These are phyloP conservation scores for Drosophila meridionalis DNA, from an alignment of 2,888 invertebrate genomes.

Conservation along the genomic window DNA sequence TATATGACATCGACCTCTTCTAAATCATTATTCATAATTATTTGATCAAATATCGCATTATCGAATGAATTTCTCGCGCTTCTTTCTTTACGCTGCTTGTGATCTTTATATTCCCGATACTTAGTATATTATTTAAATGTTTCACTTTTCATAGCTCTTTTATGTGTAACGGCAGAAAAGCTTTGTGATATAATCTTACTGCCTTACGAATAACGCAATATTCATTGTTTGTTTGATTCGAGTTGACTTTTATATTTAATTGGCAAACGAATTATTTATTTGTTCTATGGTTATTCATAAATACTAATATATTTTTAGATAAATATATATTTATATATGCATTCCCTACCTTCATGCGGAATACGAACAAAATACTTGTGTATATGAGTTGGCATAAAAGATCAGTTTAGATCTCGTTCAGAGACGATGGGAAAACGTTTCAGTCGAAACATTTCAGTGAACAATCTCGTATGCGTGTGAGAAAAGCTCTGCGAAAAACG, in stretches of 20 bases:
- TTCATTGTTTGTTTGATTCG: neutral
- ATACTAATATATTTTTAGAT: conserved; percentile 4
- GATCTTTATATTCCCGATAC: no score
- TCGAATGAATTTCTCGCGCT: no score
- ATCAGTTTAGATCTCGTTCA: conserved; percentile 22
- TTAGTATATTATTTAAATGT: no score
- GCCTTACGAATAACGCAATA: neutral
- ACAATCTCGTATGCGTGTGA: conserved; percentile 44
- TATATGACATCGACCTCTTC: no score
- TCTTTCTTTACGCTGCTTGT: no score
- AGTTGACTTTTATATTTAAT: neutral
- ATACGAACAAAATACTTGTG: conserved; percentile 11
- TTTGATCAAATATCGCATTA: no score
- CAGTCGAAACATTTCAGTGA: conserved; percentile 48
- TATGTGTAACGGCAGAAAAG: neutral
- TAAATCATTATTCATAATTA: no score
- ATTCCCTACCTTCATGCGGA: neutral
- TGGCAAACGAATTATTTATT: neutral
- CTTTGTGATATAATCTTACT: neutral
- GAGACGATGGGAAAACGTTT: conserved; percentile 32
- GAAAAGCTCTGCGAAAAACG: conserved; percentile 49
- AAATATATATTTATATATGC: conserved; percentile 3
- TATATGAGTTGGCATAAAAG: conserved; percentile 12
- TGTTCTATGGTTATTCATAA: neutral
- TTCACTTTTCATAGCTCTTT: neutral